Percentiles rank a stretch among this genome's conserved stretches.
Conservation (phyloP, 2,888 invertebrate genomes). For the Parnassius apollo region DNA sequence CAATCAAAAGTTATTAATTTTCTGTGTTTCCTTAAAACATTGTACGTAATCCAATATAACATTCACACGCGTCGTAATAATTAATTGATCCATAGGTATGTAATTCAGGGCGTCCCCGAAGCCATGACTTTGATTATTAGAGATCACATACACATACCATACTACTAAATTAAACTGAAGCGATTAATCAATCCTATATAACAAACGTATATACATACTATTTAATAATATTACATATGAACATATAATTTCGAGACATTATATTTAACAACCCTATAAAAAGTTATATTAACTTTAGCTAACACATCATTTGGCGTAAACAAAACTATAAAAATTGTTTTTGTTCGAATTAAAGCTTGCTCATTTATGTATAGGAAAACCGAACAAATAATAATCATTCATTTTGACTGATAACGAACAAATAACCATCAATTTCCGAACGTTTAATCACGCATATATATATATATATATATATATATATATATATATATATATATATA, state of each 20-base stretch:
- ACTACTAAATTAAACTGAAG: slow-evolving; percentile 13
- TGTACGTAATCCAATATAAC: slow-evolving; percentile 2
- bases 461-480: too few species aligned
- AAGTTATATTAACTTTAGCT: slow-evolving; percentile 4
- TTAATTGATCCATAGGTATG: slow-evolving; percentile 26
- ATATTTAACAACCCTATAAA: slow-evolving; percentile 3
- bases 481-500: too few species aligned
- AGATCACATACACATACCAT: slow-evolving; percentile 23
- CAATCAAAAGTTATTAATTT: too few species aligned
- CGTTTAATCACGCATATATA: too few species aligned
- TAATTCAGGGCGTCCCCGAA: slow-evolving; percentile 24
- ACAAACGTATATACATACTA: too few species aligned
- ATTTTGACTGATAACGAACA: too few species aligned
- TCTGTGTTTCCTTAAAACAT: too few species aligned
- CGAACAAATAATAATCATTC: too few species aligned
- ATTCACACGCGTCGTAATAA: slow-evolving; percentile 20
- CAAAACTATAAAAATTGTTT: slow-evolving; percentile 19
- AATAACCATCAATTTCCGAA: too few species aligned
- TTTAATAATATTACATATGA: too few species aligned
- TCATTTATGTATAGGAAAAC: too few species aligned
- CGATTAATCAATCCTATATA: slow-evolving; percentile 13
- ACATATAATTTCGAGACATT: slow-evolving; percentile 1
- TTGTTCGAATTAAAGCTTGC: slow-evolving; percentile 1
- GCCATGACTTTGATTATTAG: slow-evolving; percentile 23
- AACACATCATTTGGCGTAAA: slow-evolving; percentile 5